Evolutionary conservation across 1,140 invertebrate species (phyloP), one percentile per base, ranked within the genome.

Genomic region (Bradysia coprophila): DNA sequence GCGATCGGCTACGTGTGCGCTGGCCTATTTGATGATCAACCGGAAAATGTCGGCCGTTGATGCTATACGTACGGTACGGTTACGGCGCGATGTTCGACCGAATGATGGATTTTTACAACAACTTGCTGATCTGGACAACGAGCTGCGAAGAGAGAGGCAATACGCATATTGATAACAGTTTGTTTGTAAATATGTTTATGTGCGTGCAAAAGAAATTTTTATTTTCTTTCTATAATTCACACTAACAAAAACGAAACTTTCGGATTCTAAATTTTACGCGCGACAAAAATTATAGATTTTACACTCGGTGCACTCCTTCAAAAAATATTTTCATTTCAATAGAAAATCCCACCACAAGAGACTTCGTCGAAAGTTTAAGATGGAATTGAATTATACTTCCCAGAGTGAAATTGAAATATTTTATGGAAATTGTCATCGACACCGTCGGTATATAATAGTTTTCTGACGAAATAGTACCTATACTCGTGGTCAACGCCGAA

Each of bases 1-100:
- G 2, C 71, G 84, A 1, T 86, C 81, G 20, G 78, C 81, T 18
- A 81, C 83, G 1, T 74, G 81, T 46, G 80, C 84, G 0, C 61
- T 86, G 21, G 82, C 82, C 16, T 89, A 81, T 56, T 63, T 89
- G 21, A 88, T 91, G 80, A 76, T 89, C 38, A 81, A 80, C 52
- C 70, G 74, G 39, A 68, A 73, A 31, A 82, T 87, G 75, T 67
- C 72, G n/a, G 73, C 82, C 1, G 61, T 69, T 8, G 76, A 86
- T 43, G 85, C 87, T 11, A 62, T 90, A 34, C 64, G 64, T 9
- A 66, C 64, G 32, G 72, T 85, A 10, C 75, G 81, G 36, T 65
- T 68, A 46, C 68, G 69, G 41, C 69, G 84, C 19, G 69, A 75
- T 45, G 75, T 87, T 46, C 69, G 73, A 49, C 84, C 84, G 24